Base-by-base conservation (phyloP, 1,140 invertebrate genomes). In the Cydia fagiglandana region DNA sequence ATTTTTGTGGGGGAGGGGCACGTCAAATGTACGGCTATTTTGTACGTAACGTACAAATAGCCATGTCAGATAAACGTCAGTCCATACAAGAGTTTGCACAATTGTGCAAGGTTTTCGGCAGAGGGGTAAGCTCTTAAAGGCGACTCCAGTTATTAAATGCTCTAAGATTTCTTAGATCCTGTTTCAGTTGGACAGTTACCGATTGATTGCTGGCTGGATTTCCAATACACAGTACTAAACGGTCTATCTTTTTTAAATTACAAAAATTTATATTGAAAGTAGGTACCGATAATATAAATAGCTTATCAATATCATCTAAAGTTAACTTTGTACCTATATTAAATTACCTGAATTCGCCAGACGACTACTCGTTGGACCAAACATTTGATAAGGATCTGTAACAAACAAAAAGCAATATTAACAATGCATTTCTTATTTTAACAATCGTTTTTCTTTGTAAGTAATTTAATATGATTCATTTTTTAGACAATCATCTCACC, bases 311-410 rank as follows among this genome's bases (percentile, higher is more conserved):
- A n/a, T n/a, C n/a, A n/a, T n/a, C n/a, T n/a, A n/a, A n/a, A n/a
- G n/a, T n/a, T n/a, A n/a, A 53, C n/a, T 53, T 53, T 24, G 13
- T 61, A n/a, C n/a, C n/a, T n/a, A 10, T 61, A 24, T 61, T 10
- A n/a, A 38, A 38, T 70, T 94, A 97, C 97, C 97, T 94, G 97
- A 98, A 93, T 97, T 98, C 41, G 97, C 97, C 85, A 98, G 94
- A 86, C 97, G 95, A 94, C 97, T 98, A 94, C 97, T 98, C 66
- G 98, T 98, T 64, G 97, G 96, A 73, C 97, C 97, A 91, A 99
- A 98, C 96, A 98, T 97, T 94, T 98, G 97, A 95, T 98, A 99
- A 86, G 98, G 97, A 96, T 99, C 97, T 98, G 95, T 66, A 95
- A 95, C 83, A 94, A 88, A 89, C 77, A 80, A 81, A 81, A 80